A percentile compares a stretch with the other conserved stretches of the same genome.
These are phyloP conservation scores for Ophonus ardosiacus DNA, from an alignment of 2,888 invertebrate species.

Conservation along the genomic window DNA sequence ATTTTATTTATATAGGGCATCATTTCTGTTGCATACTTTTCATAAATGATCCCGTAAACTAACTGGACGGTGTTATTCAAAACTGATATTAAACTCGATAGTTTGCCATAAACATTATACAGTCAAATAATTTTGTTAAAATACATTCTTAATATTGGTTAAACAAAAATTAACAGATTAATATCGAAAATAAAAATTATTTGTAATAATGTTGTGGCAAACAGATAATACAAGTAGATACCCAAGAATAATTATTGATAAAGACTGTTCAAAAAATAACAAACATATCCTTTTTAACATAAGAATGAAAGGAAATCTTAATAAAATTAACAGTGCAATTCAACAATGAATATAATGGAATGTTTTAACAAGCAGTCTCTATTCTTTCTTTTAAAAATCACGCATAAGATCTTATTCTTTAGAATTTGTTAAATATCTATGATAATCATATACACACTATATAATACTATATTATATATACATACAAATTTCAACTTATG, in stretches of 20 bases:
- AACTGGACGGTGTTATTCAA: constrained; percentile 62
- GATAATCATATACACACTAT: constrained; percentile 62
- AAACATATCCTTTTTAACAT: constrained; percentile 56
- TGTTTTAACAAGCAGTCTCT: constrained; percentile 70
- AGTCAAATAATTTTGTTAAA: neutral
- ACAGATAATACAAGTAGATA: neutral
- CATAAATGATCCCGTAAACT: constrained; percentile 52
- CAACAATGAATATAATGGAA: constrained; percentile 67
- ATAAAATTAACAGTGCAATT: constrained; percentile 63
- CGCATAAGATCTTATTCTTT: constrained; percentile 50
- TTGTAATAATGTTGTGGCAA: constrained; percentile 14
- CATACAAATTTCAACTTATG: constrained; percentile 63
- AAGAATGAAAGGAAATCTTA: constrained; percentile 57
- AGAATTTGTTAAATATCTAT: constrained; percentile 60
- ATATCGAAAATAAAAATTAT: neutral
- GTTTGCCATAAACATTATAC: constrained; percentile 45
- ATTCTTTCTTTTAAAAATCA: constrained; percentile 61
- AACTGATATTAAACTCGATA: constrained; percentile 55
- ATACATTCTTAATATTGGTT: neutral
- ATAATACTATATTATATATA: constrained; percentile 61
- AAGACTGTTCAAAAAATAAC: constrained; percentile 51
- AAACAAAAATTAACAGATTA: neutral
- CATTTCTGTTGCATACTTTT: constrained; percentile 41
- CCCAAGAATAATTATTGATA: constrained; percentile 19
- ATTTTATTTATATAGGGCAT: constrained; percentile 58